Conservation (phyloP, 2,888 invertebrate species). For the Brachypalpus laphriformis region DNA sequence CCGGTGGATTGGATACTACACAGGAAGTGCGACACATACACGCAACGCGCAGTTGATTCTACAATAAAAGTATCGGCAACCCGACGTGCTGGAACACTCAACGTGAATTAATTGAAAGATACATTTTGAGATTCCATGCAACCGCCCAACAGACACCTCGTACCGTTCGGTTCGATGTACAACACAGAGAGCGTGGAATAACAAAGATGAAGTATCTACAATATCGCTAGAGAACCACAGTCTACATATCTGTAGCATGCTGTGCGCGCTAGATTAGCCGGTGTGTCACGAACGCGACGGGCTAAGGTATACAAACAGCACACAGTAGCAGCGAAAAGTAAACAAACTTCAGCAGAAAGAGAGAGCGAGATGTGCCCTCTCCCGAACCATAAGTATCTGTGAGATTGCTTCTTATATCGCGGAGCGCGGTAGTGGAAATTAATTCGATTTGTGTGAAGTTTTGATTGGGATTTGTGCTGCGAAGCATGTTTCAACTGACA, state of each 20-base stretch:
- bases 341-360: slow-evolving; percentile 52
- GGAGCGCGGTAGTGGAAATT: not conserved
- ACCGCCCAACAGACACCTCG: slow-evolving; percentile 45
- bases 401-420: not conserved
- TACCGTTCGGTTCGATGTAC: not conserved
- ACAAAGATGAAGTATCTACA: slow-evolving; percentile 43
- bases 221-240: slow-evolving; percentile 23
- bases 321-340: slow-evolving; percentile 47
- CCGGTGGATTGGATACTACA: slow-evolving; percentile 7
- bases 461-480: slow-evolving; percentile 46
- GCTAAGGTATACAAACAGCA: slow-evolving; percentile 12
- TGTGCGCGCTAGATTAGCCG: slow-evolving; percentile 55
- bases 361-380: not conserved
- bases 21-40: slow-evolving; percentile 14
- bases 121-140: slow-evolving; percentile 73
- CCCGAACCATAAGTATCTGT: not conserved
- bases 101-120: slow-evolving; percentile 79
- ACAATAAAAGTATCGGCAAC: slow-evolving; percentile 28
- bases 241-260: slow-evolving; percentile 18
- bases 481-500: slow-evolving; percentile 35
- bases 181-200: slow-evolving; percentile 27
- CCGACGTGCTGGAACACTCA: slow-evolving; percentile 79
- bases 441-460: slow-evolving; percentile 48
- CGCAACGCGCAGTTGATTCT: not conserved
- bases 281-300: slow-evolving; percentile 13